phyloP scores from a whole-genome alignment of 2,113 vertebrate genomes.

The Ammodytes dubius region DNA sequence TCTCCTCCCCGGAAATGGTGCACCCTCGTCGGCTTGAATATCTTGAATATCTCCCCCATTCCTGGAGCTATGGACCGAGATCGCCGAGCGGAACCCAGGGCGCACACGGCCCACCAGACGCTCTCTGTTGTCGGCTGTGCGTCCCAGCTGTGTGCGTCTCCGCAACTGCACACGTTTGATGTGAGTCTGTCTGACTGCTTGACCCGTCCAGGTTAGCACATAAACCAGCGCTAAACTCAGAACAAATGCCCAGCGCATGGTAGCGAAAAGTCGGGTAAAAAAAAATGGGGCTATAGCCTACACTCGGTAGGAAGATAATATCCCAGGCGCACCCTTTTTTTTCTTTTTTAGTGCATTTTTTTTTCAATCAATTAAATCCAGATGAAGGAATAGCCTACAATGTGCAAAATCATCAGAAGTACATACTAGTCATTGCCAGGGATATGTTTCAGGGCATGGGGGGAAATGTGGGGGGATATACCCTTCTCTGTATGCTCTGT shows the following conservation, averaged over 20 bases:
- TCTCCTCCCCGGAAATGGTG: conserved; percentile 28
- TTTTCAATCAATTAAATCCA: conserved; percentile 54
- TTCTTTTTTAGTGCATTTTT: conserved; percentile 56
- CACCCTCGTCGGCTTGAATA: conserved; percentile 73
- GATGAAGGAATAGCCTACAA: conserved; percentile 25
- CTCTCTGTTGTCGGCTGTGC: conserved; percentile 11
- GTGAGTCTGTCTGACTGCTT: conserved; percentile 65
- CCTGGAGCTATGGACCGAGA: conserved; percentile 59
- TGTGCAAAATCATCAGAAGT: not conserved
- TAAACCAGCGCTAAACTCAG: conserved; percentile 83
- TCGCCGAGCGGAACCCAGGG: conserved; percentile 63
- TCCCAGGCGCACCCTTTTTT: not conserved
- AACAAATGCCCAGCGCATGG: conserved; percentile 77
- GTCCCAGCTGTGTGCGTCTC: conserved; percentile 45
- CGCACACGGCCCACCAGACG: conserved; percentile 41
- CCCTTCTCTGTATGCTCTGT: conserved; percentile 5
- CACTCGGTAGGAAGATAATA: too few species aligned
- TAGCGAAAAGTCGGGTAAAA: conserved; percentile 26
- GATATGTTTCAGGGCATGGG: conserved; percentile 41
- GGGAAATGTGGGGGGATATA: not conserved
- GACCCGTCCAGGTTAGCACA: conserved; percentile 84
- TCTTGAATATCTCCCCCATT: conserved; percentile 59
- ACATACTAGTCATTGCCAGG: conserved; percentile 14
- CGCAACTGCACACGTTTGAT: conserved; percentile 36
- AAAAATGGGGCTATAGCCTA: too few species aligned